Evolutionary conservation across 1,140 invertebrate genomes (phyloP).

Genomic region (Rhopalosiphum maidis): DNA sequence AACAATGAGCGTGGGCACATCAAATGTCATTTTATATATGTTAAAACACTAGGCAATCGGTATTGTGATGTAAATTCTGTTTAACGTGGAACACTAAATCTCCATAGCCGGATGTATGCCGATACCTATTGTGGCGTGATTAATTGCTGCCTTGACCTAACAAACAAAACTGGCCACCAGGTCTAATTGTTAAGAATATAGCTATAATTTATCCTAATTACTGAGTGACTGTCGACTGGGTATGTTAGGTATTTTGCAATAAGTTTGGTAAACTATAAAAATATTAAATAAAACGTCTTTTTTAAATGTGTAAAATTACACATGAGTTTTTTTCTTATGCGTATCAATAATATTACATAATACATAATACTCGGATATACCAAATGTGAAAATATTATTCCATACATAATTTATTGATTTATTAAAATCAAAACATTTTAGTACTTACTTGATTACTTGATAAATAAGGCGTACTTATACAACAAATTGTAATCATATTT

Average conservation of each 20-base stretch:
- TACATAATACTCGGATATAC: neutral
- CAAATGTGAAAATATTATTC: neutral
- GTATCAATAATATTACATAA: neutral
- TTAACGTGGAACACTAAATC: conserved; percentile 39
- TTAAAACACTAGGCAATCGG: conserved; percentile 30
- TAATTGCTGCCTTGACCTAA: conserved; percentile 51
- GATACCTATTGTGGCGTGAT: conserved; percentile 53
- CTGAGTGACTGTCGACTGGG: neutral
- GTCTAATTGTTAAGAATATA: conserved; percentile 53
- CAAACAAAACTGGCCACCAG: conserved; percentile 42
- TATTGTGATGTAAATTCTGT: conserved; percentile 53
- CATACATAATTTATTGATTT: neutral
- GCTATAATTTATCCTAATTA: conserved; percentile 50
- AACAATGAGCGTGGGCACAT: conserved; percentile 33
- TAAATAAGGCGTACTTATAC: neutral
- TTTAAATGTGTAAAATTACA: neutral
- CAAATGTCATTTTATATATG: conserved; percentile 25
- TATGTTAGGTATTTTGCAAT: conserved; percentile 28
- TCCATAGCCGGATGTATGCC: conserved; percentile 52
- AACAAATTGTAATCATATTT: neutral
- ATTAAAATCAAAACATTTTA: neutral
- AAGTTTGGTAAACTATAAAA: neutral
- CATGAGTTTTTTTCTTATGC: neutral
- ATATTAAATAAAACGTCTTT: neutral
- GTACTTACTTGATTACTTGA: neutral